phyloP scores from a whole-genome alignment of 2,113 vertebrate species.

The Kobus ellipsiprymnus region DNA sequence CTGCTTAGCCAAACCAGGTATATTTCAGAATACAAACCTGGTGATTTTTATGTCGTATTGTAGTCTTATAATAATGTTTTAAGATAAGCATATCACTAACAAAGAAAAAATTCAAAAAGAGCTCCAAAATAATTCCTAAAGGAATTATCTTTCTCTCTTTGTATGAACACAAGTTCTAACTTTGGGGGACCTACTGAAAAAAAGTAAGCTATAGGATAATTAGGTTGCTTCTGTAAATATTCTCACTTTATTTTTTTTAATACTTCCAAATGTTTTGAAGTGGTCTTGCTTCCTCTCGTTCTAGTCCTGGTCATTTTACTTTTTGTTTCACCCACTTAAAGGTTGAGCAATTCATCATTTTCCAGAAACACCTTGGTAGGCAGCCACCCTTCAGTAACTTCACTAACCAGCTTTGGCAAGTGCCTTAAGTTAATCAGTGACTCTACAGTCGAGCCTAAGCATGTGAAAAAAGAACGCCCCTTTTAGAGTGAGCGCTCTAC shows the following conservation, averaged over 20 bases:
- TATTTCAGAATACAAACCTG: background rate
- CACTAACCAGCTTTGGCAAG: background rate
- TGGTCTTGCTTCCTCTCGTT: background rate
- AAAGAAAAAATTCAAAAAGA: background rate
- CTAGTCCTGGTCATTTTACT: background rate
- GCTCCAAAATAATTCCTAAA: background rate
- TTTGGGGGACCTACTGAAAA: background rate
- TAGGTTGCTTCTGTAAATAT: background rate
- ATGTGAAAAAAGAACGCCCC: background rate
- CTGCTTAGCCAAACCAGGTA: background rate
- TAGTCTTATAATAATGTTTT: background rate
- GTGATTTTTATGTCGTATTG: background rate
- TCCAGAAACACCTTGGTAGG: background rate
- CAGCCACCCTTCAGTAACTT: background rate
- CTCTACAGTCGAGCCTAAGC: background rate
- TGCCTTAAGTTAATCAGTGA: constrained; percentile 35
- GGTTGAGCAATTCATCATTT: background rate
- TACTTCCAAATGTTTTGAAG: background rate
- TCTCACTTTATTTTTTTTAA: background rate
- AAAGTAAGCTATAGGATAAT: background rate
- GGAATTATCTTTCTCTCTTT: background rate
- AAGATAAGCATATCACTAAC: background rate
- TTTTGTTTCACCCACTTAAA: background rate
- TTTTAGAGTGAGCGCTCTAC: background rate
- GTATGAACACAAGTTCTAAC: background rate